Conservation (phyloP, 2,797 vertebrate species). For the Danio aesculapii region DNA sequence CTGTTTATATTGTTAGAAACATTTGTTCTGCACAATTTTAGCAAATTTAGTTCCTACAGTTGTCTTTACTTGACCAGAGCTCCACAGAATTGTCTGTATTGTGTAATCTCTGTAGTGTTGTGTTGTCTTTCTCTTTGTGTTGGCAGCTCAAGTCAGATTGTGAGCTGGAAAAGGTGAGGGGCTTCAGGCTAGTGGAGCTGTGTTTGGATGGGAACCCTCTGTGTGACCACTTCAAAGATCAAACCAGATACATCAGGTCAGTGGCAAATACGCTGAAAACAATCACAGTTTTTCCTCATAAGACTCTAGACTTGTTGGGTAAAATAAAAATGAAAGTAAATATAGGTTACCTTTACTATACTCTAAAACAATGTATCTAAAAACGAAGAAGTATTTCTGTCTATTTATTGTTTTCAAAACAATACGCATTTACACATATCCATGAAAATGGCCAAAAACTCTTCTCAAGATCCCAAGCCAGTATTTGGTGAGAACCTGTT, state of each 20-base stretch:
- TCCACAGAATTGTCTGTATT: neutral
- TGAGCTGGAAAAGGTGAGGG: slow-evolving; percentile 90
- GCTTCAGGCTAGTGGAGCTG: slow-evolving; percentile 87
- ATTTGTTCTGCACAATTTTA: neutral
- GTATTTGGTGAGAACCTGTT: no score
- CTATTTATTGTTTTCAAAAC: no score
- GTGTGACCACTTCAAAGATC: slow-evolving; percentile 86
- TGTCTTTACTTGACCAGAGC: neutral
- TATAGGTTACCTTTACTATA: no score
- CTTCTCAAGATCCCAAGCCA: no score
- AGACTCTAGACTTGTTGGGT: no score
- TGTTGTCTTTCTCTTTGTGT: neutral
- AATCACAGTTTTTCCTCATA: no score
- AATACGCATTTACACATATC: no score
- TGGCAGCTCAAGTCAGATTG: slow-evolving; percentile 85
- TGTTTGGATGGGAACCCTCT: slow-evolving; percentile 89
- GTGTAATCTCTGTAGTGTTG: neutral
- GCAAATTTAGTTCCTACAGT: neutral
- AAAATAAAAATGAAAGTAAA: no score
- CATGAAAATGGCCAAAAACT: no score
- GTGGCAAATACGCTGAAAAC: slow-evolving; percentile 51
- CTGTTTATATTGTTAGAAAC: neutral
- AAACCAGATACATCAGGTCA: slow-evolving; percentile 90
- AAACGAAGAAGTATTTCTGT: no score
- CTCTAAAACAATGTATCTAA: no score